Evolutionary conservation across 2,888 invertebrate genomes (phyloP).

Genomic region (Notodonta dromedarius): DNA sequence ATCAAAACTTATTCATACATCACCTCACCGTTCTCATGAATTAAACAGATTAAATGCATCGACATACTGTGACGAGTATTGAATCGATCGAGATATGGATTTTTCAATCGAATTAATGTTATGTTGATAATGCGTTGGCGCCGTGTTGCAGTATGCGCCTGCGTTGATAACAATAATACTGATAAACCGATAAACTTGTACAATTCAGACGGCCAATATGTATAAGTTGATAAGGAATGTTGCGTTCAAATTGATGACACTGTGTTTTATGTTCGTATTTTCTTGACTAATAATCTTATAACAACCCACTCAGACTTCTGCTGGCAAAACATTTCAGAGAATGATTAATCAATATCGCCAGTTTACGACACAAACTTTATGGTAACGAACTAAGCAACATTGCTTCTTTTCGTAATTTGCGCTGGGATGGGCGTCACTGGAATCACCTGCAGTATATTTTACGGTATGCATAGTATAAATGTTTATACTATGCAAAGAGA

Average conservation of each 20-base stretch:
- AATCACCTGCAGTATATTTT: too few species aligned
- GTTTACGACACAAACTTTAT: too few species aligned
- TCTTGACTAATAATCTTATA: too few species aligned
- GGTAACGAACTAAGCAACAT: too few species aligned
- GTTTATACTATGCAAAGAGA: too few species aligned
- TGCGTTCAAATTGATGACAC: not conserved
- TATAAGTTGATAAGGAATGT: constrained; percentile 35
- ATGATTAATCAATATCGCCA: too few species aligned
- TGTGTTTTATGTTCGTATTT: not conserved
- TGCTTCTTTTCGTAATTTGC: too few species aligned
- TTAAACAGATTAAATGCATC: not conserved
- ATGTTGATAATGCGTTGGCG: constrained; percentile 40
- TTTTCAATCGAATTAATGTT: constrained; percentile 23
- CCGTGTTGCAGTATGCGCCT: constrained; percentile 45
- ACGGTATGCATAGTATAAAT: too few species aligned
- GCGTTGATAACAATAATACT: constrained; percentile 40
- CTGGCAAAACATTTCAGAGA: too few species aligned
- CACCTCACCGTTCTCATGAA: constrained; percentile 4
- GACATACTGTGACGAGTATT: not conserved
- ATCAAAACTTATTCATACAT: not conserved
- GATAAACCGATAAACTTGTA: constrained; percentile 46
- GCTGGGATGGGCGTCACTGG: too few species aligned
- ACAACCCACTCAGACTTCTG: too few species aligned
- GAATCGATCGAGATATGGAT: constrained; percentile 21
- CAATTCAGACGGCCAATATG: constrained; percentile 30